Base-by-base conservation (phyloP, 2,113 vertebrate species). In the Platysteira castanea region DNA sequence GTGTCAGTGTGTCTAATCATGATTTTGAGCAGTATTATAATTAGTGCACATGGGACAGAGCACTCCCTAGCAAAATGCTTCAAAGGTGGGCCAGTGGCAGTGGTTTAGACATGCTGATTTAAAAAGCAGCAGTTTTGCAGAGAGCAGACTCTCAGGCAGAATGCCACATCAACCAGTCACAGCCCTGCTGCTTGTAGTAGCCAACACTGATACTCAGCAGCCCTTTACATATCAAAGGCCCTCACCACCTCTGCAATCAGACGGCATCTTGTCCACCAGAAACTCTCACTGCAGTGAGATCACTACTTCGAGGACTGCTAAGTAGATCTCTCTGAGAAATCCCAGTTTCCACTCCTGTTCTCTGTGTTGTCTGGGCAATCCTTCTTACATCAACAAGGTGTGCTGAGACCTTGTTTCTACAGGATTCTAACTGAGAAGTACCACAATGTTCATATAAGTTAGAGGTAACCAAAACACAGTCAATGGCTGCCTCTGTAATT, bases 331-430 rank as follows among this genome's bases (percentile, higher is more conserved):
- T 9, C 13, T 44, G 37, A 35, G 78, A 31, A 90, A 70, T 30
- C 15, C 9, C 19, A 23, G 8, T 60, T 84, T 69, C 54, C 13
- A 52, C 11, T 60, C 23, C 21, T 7, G 7, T 76, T 91, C 33
- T 27, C 10, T 18, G 0, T 53, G 18, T 54, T 52, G 26, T 35
- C 21, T 47, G n/a, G 46, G 16, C 24, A 64, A 44, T 31, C 31
- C 6, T 39, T 6, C 2, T 60, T 56, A 9, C 1, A 0, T 30
- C 49, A 52, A 22, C 1, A 2, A 64, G 41, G 31, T 42, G 20
- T 27, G 15, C 15, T 56, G 46, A 41, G 37, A 53, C 33, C 21
- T 69, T 42, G 7, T 35, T 77, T 65, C 8, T 60, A 1, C 11
- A 35, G 69, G 47, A 52, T 57, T 87, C 30, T n/a, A 39, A 11